Conservation (phyloP, 2,113 vertebrate species). For the Xiphophorus couchianus region DNA sequence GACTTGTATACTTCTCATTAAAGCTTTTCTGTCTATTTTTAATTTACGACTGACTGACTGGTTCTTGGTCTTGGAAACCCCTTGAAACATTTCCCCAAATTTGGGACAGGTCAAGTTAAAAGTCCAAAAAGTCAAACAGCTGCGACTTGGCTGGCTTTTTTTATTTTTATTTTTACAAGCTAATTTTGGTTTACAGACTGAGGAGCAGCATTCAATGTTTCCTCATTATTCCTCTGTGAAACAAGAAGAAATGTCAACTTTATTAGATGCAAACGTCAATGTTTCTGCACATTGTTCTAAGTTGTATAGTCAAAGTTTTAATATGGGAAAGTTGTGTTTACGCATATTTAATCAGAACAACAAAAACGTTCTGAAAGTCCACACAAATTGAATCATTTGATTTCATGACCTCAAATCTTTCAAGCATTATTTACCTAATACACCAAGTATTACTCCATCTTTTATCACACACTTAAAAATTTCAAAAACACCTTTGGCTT, state of each 20-base stretch:
- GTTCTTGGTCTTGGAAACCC: not conserved
- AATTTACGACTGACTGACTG: not conserved
- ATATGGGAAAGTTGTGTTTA: not conserved
- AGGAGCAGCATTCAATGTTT: not conserved
- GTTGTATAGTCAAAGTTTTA: not conserved
- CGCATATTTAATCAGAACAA: not conserved
- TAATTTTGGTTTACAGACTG: conserved; percentile 49
- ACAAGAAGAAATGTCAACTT: not conserved
- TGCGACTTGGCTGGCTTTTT: conserved; percentile 53
- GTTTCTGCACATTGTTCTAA: too few species aligned
- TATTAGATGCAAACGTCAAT: not conserved
- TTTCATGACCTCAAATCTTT: not conserved
- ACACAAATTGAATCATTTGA: not conserved
- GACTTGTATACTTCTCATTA: not conserved
- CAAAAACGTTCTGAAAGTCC: not conserved
- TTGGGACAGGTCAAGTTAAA: not conserved
- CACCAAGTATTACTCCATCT: not conserved
- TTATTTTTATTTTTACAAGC: not conserved
- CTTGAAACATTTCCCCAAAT: not conserved
- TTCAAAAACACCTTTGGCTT: not conserved
- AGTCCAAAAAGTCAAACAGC: conserved; percentile 38
- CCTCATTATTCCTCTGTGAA: not conserved
- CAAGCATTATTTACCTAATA: not conserved
- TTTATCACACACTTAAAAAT: not conserved
- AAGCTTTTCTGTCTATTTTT: not conserved